A percentile compares a stretch with the other conserved stretches of the same genome.
Conservation (phyloP, 2,888 invertebrate genomes). For the Vannuccia rotundouncinata region DNA sequence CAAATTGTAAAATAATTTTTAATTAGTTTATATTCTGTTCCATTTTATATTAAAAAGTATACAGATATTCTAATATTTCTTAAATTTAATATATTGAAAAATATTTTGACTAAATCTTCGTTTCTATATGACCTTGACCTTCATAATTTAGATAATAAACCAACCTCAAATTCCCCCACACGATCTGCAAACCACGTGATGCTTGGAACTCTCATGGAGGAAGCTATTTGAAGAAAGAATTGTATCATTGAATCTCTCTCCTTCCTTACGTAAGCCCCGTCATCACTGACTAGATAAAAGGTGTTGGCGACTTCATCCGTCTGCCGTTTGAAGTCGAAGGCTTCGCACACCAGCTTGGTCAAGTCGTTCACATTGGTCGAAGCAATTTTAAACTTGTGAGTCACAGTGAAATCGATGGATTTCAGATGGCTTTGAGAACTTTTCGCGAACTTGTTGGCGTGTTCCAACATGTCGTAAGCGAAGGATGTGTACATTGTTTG, state of each 20-base stretch:
- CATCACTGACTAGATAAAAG: background rate
- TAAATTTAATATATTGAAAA: too few relatives aligned
- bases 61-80: too few relatives aligned
- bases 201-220: background rate
- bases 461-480: too few relatives aligned
- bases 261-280: background rate
- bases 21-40: too few relatives aligned
- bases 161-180: background rate
- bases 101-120: too few relatives aligned
- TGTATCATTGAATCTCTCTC: background rate
- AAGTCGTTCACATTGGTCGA: background rate
- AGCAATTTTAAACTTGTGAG: background rate
- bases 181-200: background rate
- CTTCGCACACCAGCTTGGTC: background rate
- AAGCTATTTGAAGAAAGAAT: background rate
- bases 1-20: too few relatives aligned
- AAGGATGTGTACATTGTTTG: too few relatives aligned
- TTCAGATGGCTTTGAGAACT: too few relatives aligned
- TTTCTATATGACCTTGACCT: too few relatives aligned
- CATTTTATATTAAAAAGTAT: too few relatives aligned
- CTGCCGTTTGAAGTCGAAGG: background rate
- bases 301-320: background rate
- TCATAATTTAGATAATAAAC: too few relatives aligned
- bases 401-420: background rate
- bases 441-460: too few relatives aligned